A percentile compares a stretch with the other conserved stretches of the same genome.
Conservation (phyloP, 2,113 vertebrate genomes). For the Puffinus mauretanicus region DNA sequence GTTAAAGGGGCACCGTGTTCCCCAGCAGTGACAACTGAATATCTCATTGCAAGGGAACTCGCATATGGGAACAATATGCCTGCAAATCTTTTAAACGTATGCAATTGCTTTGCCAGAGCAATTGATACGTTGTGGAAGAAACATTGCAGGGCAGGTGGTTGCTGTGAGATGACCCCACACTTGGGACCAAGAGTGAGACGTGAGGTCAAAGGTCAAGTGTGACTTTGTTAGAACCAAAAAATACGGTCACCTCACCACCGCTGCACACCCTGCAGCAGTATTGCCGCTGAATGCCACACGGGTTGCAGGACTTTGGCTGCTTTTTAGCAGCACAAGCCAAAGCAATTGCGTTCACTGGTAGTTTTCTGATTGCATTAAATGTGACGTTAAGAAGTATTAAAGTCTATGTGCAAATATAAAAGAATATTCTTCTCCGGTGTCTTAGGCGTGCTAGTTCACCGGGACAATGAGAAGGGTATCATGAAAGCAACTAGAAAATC, state of each 20-base stretch:
- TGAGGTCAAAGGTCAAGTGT: conserved; percentile 63
- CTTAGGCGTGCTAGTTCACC: rapidly evolving
- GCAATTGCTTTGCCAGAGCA: conserved; percentile 63
- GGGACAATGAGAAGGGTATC: neutral
- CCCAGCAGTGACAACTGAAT: conserved; percentile 58
- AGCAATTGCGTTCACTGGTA: neutral
- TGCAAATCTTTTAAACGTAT: conserved; percentile 43
- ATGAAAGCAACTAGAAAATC: neutral
- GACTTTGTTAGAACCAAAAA: conserved; percentile 64
- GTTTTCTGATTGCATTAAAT: neutral
- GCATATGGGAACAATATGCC: conserved; percentile 72
- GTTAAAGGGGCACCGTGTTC: conserved; percentile 59
- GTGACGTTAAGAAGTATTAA: neutral
- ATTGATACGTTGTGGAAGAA: conserved; percentile 66
- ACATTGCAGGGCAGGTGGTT: conserved; percentile 66
- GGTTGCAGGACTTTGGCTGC: neutral
- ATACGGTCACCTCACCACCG: conserved; percentile 7
- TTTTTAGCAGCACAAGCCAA: neutral
- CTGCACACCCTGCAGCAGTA: neutral
- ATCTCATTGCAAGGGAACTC: conserved; percentile 45
- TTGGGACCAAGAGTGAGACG: conserved; percentile 12
- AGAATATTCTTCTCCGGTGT: neutral
- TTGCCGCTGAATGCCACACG: neutral
- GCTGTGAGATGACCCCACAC: conserved; percentile 65
- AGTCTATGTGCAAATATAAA: neutral